Base-by-base conservation (phyloP, 2,888 invertebrate genomes). In the Gastracanthus pulcherrimus region DNA sequence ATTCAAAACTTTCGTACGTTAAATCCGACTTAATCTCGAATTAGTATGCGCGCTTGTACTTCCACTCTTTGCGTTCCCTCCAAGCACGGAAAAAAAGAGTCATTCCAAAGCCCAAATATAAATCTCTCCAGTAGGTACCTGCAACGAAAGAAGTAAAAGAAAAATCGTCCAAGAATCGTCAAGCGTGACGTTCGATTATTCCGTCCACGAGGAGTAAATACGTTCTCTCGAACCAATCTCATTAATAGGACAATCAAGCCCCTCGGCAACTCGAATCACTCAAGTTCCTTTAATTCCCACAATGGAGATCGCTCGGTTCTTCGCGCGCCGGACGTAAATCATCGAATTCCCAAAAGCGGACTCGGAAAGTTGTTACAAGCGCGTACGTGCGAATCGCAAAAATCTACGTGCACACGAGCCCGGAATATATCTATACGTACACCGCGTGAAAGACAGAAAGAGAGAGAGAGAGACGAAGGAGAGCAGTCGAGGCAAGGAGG, bases 201-300 rank as follows among this genome's bases (percentile, higher is more conserved):
- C 80, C 26, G 29, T 31, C 51, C 75, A 70, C 80, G 69, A 26
- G 29, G 36, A 34, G 41, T 79, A 67, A 74, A 79, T 66, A 74
- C n/a, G 34, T 55, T 70, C 38, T 48, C 9, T 48, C n/a, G n/a
- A n/a, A n/a, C 62, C 38, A 19, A 62, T 48, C 16, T 70, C 66
- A 71, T 80, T 80, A 71, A 66, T 38, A n/a, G 71, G 64, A 51
- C 70, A 71, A 76, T 81, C 55, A 62, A 60, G 26, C 48, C 23
- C 16, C 13, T 13, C n/a, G n/a, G n/a, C n/a, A n/a, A n/a, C n/a
- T n/a, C n/a, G n/a, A n/a, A n/a, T n/a, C n/a, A n/a, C n/a, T n/a
- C n/a, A n/a, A n/a, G n/a, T 29, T 58, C 9, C 58, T 58, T 45
- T 58, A 60, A 45, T 62, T 77, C 31, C 55, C 23, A 2, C 34